Conservation (phyloP, 2,797 vertebrate species). For the Dallia pectoralis region DNA sequence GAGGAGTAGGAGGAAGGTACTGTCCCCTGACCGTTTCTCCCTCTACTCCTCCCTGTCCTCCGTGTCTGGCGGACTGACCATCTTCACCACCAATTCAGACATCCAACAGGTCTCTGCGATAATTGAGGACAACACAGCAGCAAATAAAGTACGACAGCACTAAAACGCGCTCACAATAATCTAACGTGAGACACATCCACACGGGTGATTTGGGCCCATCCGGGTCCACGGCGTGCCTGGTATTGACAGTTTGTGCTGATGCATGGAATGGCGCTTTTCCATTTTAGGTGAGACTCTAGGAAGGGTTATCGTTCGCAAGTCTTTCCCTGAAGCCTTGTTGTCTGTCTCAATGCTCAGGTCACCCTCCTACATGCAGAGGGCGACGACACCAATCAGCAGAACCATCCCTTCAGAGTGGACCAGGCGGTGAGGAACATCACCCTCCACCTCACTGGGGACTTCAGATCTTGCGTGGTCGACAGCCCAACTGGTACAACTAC, state of each 20-base stretch:
- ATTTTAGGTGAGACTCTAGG: neutral
- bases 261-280: neutral
- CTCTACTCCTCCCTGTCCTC: conserved; percentile 78
- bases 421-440: conserved; percentile 69
- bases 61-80: conserved; percentile 82
- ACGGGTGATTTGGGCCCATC: neutral
- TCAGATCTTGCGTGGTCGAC: conserved; percentile 69
- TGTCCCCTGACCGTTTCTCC: conserved; percentile 78
- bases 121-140: conserved; percentile 75
- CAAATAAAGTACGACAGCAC: conserved; percentile 63
- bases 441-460: conserved; percentile 72
- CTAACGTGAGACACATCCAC: neutral
- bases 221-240: neutral
- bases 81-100: conserved; percentile 82
- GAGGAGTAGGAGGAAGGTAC: conserved; percentile 58
- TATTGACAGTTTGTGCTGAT: neutral
- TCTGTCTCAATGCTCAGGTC: conserved; percentile 67
- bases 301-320: neutral
- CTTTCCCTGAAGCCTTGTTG: neutral
- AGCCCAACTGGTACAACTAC: conserved; percentile 72
- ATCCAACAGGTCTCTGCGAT: conserved; percentile 77
- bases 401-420: conserved; percentile 78
- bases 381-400: conserved; percentile 36
- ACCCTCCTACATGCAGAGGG: conserved; percentile 77
- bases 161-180: neutral